Conservation (phyloP, 2,113 vertebrate genomes). For the Hystrix cristata region DNA sequence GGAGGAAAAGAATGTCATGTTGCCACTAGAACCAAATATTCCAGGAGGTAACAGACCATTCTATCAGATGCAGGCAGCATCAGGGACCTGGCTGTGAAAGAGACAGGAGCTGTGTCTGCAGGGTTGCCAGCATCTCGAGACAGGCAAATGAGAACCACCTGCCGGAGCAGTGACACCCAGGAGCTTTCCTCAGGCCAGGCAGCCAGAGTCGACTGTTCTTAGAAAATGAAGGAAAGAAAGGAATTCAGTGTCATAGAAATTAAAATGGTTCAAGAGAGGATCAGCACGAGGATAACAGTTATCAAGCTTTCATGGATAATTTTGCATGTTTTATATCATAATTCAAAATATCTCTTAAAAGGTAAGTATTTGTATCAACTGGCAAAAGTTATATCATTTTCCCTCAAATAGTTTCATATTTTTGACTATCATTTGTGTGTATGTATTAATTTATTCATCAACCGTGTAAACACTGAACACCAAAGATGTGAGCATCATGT, state of each 20-base stretch:
- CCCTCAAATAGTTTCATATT: background rate
- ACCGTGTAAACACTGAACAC: background rate
- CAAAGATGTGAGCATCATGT: background rate
- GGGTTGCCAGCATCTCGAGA: conserved; percentile 57
- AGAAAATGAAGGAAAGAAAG: conserved; percentile 45
- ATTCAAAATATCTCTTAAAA: background rate
- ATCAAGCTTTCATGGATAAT: background rate
- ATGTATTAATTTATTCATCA: background rate
- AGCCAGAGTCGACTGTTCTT: conserved; percentile 38
- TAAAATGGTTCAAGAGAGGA: conserved; percentile 28
- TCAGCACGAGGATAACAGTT: background rate
- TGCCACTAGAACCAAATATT: background rate
- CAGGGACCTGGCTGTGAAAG: background rate
- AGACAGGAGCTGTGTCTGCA: background rate
- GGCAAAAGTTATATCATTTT: background rate
- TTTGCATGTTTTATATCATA: background rate
- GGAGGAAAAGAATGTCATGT: background rate
- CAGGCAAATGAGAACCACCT: conserved; percentile 60
- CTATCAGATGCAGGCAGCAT: background rate
- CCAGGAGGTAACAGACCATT: background rate
- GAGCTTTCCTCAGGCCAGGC: conserved; percentile 23
- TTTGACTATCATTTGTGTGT: background rate
- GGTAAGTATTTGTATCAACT: background rate
- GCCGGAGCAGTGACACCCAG: conserved; percentile 50
- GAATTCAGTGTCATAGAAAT: background rate